A percentile compares a stretch with the other conserved stretches of the same genome.
phyloP scores from a whole-genome alignment of 2,113 vertebrate genomes.

The Caranx melampygus region DNA sequence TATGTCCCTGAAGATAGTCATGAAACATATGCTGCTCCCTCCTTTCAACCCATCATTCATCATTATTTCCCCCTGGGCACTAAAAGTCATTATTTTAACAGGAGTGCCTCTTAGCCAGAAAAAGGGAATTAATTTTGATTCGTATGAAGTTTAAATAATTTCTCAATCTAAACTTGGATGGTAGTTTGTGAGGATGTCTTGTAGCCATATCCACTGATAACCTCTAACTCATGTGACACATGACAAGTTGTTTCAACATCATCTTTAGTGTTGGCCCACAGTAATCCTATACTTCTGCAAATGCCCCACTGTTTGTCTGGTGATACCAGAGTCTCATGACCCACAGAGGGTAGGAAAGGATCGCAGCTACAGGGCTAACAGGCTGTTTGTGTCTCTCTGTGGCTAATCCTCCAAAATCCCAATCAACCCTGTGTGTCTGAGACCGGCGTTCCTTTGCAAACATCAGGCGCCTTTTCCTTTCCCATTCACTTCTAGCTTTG shows the following conservation, averaged over 20 bases:
- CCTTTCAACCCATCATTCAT: background rate
- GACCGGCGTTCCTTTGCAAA: conserved; percentile 46
- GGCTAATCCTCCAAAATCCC: conserved; percentile 57
- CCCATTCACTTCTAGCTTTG: background rate
- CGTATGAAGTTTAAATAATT: background rate
- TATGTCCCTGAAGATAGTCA: background rate
- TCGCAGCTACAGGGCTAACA: conserved; percentile 26
- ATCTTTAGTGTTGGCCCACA: background rate
- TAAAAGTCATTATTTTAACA: background rate
- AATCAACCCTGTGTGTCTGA: conserved; percentile 42
- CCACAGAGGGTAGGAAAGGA: background rate
- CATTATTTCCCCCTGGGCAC: background rate
- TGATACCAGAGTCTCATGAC: background rate
- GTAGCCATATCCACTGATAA: conserved; percentile 11
- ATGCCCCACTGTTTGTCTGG: background rate
- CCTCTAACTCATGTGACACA: conserved; percentile 8
- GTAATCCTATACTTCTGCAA: conserved; percentile 27
- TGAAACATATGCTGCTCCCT: background rate
- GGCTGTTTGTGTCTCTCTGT: conserved; percentile 42
- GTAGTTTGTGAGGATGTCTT: background rate
- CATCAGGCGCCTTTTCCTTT: conserved; percentile 22
- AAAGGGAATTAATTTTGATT: conserved; percentile 1
- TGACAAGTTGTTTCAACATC: conserved; percentile 24
- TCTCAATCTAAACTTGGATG: background rate
- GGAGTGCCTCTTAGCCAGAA: background rate